These are phyloP conservation scores for Spodoptera litura DNA, from an alignment of 1,140 invertebrate species.

Conservation along the genomic window DNA sequence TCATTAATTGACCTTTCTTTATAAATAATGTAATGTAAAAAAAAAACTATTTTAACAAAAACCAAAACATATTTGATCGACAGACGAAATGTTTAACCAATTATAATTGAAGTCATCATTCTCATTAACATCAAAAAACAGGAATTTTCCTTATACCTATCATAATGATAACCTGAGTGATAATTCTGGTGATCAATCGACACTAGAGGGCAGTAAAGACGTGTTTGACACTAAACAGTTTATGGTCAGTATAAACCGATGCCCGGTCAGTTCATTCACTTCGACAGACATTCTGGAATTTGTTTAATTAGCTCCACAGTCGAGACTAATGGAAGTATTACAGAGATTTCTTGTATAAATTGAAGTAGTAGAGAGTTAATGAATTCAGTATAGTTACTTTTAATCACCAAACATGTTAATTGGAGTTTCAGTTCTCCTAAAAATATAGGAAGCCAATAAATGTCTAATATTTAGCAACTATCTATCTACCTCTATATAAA, in stretches of 20 bases:
- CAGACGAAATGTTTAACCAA: too few species aligned
- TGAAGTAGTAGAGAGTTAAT: background rate
- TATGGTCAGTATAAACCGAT: slow-evolving; percentile 26
- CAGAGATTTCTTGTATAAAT: too few species aligned
- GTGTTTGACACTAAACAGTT: slow-evolving; percentile 39
- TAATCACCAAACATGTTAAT: too few species aligned
- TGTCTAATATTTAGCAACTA: too few species aligned
- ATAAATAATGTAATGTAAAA: too few species aligned
- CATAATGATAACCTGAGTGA: background rate
- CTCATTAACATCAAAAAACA: background rate
- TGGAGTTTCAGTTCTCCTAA: too few species aligned
- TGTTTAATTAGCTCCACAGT: slow-evolving; percentile 21
- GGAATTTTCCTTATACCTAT: background rate
- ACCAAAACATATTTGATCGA: too few species aligned
- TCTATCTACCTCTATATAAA: too few species aligned
- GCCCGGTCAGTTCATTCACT: slow-evolving; percentile 12
- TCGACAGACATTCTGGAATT: background rate
- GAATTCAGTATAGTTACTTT: too few species aligned
- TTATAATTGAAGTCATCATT: background rate
- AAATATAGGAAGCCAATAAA: too few species aligned
- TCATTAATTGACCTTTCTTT: too few species aligned
- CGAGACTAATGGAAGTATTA: background rate
- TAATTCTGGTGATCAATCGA: slow-evolving; percentile 29
- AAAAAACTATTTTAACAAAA: too few species aligned
- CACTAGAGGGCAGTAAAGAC: background rate